A percentile compares a stretch with the other conserved stretches of the same genome.
Conservation (phyloP, 2,113 vertebrate species). For the Salvelinus sp. region DNA sequence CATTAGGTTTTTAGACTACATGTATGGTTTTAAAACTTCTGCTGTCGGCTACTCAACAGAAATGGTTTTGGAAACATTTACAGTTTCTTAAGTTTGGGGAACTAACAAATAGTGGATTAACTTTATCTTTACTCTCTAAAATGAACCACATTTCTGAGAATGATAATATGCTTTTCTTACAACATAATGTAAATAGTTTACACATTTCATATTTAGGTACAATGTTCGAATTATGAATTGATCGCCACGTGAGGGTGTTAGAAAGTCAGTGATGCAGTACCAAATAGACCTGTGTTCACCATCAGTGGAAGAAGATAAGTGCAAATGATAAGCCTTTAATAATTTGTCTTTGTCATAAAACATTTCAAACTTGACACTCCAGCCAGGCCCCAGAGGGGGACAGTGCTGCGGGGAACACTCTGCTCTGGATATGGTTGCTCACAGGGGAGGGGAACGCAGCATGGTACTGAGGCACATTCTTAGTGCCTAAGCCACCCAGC, state of each 20-base stretch:
- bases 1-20: too few relatives aligned
- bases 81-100: too few relatives aligned
- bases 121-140: too few relatives aligned
- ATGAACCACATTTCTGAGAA: too few relatives aligned
- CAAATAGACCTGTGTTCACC: background rate
- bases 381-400: background rate
- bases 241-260: background rate
- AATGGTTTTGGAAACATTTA: too few relatives aligned
- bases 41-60: too few relatives aligned
- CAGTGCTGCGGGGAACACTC: background rate
- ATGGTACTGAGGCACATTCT: background rate
- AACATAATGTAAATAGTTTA: background rate
- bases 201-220: background rate
- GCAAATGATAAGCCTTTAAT: too few relatives aligned
- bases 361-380: too few relatives aligned
- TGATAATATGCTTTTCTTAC: background rate
- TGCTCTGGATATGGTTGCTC: too few relatives aligned
- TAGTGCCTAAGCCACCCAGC: slow-evolving; percentile 10
- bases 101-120: too few relatives aligned
- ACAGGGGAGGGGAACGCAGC: background rate
- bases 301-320: background rate
- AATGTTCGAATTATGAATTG: background rate
- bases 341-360: too few relatives aligned
- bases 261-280: background rate
- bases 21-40: too few relatives aligned